Base-by-base conservation (phyloP, 2,888 invertebrate genomes). In the Caradrina clavipalpis region DNA sequence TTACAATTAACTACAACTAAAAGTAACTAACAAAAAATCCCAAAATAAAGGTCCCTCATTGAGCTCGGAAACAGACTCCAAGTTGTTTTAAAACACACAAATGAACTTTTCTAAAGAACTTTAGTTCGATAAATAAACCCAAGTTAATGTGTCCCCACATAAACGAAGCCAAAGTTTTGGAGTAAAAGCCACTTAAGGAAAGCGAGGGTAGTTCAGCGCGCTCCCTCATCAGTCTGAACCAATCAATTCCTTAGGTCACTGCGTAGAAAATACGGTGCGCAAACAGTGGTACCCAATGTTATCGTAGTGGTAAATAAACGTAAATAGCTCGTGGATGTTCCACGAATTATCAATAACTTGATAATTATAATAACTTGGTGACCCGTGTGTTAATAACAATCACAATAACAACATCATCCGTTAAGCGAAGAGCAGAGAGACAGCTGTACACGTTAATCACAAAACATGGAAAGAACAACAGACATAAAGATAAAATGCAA, bases 171-270 rank as follows among this genome's bases (percentile, higher is more conserved):
- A 71, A 80, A 81, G 78, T 81, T 81, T 78, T 63, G 53, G 19
- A 81, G 67, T 72, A 80, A 74, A 83, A 71, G 69, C 68, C 68
- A 81, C 78, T 81, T 80, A 71, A 67, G 54, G 59, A 62, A 69
- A 71, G 57, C 78, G 65, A 69, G 71, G 31, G 57, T 69, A 80
- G 67, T 73, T 80, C 56, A 19, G 53, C 42, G 63, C 75, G 53
- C 49, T 62, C 59, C 51, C 54, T 74, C 69, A 72, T 80, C 69
- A 83, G 49, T 45, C 51, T 51, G 19, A 67, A 64, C 73, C 62
- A 77, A 80, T 80, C 60, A 77, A 68, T 69, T 56, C 19, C 54
- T 59, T 21, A 64, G 66, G 58, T 57, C 56, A 63, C 47, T 62
- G 51, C 31, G 47, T 53, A 58, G n/a, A 79, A 54, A 69, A 53